phyloP scores from a whole-genome alignment of 2,113 vertebrate species.

The Cranoglanis bouderius region DNA sequence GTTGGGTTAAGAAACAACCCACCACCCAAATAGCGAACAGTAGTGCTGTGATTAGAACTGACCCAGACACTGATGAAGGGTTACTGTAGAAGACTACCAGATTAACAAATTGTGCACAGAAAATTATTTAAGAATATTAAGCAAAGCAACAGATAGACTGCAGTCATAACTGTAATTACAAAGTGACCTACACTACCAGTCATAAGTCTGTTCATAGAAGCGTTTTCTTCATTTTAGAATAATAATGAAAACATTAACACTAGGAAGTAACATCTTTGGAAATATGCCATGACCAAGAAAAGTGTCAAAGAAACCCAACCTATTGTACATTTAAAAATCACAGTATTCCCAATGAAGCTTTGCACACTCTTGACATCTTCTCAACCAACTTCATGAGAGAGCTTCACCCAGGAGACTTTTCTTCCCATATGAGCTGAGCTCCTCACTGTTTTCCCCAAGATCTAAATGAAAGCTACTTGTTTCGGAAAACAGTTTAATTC shows the following conservation, averaged over 20 bases:
- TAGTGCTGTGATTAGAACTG: background rate
- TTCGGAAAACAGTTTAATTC: background rate
- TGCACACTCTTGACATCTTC: background rate
- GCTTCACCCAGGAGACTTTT: background rate
- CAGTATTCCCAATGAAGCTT: background rate
- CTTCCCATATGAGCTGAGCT: background rate
- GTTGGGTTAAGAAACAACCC: background rate
- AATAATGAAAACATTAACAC: background rate
- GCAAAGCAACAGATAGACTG: background rate
- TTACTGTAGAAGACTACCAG: too few relatives aligned
- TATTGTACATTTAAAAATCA: background rate
- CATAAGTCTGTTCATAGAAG: background rate
- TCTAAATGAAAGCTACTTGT: background rate
- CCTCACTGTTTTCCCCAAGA: background rate
- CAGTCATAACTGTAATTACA: background rate
- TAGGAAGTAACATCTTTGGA: background rate
- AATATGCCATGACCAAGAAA: background rate
- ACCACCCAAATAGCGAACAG: background rate
- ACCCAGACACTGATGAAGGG: background rate
- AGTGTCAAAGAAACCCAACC: background rate
- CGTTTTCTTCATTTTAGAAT: background rate
- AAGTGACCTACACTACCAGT: background rate
- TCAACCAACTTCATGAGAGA: background rate
- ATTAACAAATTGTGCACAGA: background rate
- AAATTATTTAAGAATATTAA: background rate